These are phyloP conservation scores for Hippoglossus hippoglossus DNA, from an alignment of 2,797 vertebrate genomes.

Conservation along the genomic window DNA sequence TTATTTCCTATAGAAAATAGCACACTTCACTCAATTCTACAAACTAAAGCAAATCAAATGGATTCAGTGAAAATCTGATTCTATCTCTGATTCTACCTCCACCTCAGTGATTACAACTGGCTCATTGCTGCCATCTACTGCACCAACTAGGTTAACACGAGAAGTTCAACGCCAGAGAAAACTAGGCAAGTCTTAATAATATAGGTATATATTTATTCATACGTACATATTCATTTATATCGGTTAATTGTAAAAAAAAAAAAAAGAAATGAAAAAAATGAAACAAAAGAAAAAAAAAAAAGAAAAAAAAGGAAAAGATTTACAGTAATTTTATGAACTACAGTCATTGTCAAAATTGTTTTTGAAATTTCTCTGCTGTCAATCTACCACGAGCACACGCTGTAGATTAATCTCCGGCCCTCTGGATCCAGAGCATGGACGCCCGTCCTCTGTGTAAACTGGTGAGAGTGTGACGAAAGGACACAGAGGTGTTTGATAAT, in stretches of 20 bases:
- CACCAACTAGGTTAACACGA: not conserved
- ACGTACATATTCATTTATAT: conserved; percentile 87
- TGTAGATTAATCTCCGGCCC: conserved; percentile 47
- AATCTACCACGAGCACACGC: conserved; percentile 55
- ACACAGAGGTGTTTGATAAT: conserved; percentile 29
- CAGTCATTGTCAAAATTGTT: conserved; percentile 81
- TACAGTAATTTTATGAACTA: conserved; percentile 84
- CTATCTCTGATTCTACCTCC: not conserved
- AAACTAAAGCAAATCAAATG: conserved; percentile 1
- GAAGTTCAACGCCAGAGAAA: conserved; percentile 34
- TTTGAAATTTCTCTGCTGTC: conserved; percentile 69
- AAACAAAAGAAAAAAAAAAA: conserved; percentile 20
- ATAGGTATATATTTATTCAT: conserved; percentile 90
- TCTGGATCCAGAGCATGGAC: conserved; percentile 18
- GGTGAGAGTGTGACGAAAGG: conserved; percentile 41
- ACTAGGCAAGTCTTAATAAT: conserved; percentile 83
- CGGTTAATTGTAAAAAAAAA: conserved; percentile 86
- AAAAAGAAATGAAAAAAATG: too few species aligned
- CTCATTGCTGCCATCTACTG: conserved; percentile 71
- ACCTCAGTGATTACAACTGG: not conserved
- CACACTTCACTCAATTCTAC: not conserved
- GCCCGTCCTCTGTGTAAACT: conserved; percentile 43
- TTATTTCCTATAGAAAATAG: not conserved
- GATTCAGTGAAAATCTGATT: not conserved
- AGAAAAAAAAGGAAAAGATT: conserved; percentile 67